phyloP scores from a whole-genome alignment of 2,797 vertebrate species.

The Saxicola maurus region DNA sequence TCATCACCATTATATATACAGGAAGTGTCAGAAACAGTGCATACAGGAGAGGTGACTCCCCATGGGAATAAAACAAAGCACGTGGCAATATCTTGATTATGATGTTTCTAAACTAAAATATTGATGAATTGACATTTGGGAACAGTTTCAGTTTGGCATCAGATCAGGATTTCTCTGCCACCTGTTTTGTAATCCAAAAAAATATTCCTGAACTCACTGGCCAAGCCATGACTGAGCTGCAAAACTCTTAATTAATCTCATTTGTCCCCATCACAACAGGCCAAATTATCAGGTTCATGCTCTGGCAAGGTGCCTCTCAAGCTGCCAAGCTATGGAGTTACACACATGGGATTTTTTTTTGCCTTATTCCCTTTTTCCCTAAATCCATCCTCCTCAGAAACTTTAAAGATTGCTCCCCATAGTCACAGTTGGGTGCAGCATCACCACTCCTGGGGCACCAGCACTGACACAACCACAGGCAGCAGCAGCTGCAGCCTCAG shows the following conservation, averaged over 20 bases:
- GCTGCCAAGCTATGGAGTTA: neutral
- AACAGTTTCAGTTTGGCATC: neutral
- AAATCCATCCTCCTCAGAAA: neutral
- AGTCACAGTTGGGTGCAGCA: neutral
- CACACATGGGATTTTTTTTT: neutral
- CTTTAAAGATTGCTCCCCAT: neutral
- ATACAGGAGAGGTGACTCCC: accelerated
- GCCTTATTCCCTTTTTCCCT: neutral
- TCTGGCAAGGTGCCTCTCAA: neutral
- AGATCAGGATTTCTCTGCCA: neutral
- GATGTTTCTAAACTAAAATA: neutral
- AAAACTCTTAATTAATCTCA: neutral
- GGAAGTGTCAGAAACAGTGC: neutral
- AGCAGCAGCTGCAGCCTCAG: neutral
- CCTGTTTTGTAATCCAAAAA: neutral
- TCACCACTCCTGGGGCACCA: neutral
- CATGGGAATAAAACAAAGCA: neutral
- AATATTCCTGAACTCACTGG: neutral
- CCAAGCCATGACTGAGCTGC: neutral
- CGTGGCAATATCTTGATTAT: neutral
- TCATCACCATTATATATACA: neutral
- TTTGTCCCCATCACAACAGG: neutral
- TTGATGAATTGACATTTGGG: neutral
- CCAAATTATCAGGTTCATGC: accelerated
- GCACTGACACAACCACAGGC: neutral